A percentile compares a stretch with the other conserved stretches of the same genome.
Conservation (phyloP, 2,888 invertebrate species). For the Meiosimyza decipiens region DNA sequence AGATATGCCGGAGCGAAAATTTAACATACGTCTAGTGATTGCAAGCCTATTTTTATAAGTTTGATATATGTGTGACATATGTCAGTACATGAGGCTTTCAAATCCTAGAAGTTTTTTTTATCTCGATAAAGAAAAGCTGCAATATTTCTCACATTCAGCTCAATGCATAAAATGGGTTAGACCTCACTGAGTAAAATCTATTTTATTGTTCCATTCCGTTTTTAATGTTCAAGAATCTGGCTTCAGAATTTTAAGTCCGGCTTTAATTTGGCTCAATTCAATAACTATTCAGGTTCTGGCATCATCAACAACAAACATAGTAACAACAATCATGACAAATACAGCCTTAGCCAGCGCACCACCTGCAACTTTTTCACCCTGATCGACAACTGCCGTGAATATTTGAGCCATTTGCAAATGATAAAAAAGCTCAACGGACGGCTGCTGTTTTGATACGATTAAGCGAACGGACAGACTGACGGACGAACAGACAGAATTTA, state of each 20-base stretch:
- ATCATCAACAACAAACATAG: constrained; percentile 4
- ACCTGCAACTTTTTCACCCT: constrained; percentile 23
- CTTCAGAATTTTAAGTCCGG: neutral
- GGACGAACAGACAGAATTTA: constrained; percentile 30
- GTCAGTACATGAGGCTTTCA: no score
- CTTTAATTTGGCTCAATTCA: constrained; percentile 33
- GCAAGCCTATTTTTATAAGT: no score
- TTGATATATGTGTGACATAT: no score
- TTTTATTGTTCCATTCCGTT: neutral
- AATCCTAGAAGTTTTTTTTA: no score
- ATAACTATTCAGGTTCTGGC: constrained; percentile 12
- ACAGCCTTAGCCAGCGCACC: constrained; percentile 23
- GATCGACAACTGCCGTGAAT: neutral
- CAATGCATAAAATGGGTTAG: no score
- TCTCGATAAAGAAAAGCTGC: no score
- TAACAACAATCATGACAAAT: constrained; percentile 9
- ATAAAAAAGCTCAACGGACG: constrained; percentile 3
- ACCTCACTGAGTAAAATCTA: no score
- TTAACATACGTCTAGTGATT: no score
- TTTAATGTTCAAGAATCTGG: constrained; percentile 5
- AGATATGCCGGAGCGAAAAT: no score
- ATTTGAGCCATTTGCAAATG: constrained; percentile 9
- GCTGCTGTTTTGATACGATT: neutral
- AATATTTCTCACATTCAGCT: no score
- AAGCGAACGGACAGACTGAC: neutral